A percentile compares a stretch with the other conserved stretches of the same genome.
Evolutionary conservation across 2,888 invertebrate genomes (phyloP).

Genomic region (Meiosimyza platycephala): DNA sequence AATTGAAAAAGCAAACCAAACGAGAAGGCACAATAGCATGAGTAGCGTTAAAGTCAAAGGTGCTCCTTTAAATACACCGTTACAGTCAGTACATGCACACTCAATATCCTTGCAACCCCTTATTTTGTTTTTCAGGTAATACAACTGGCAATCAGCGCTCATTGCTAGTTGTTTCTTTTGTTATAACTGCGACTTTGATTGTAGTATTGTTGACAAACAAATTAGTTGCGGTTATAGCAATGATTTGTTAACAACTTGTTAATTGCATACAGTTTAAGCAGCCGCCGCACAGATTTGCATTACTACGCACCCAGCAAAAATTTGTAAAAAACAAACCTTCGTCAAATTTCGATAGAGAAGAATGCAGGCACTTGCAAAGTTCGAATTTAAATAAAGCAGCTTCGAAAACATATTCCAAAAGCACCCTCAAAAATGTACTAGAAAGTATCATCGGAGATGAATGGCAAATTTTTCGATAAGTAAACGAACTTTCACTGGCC

Average conservation of each 20-base stretch:
- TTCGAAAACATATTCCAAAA: too few species aligned
- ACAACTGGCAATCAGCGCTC: conserved; percentile 7
- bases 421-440: too few species aligned
- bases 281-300: not conserved
- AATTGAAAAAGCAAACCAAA: conserved; percentile 6
- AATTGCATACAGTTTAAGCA: conserved; percentile 11
- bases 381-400: too few species aligned
- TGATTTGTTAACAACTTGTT: conserved; percentile 29
- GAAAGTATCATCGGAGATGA: too few species aligned
- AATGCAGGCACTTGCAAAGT: too few species aligned
- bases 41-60: conserved; percentile 11
- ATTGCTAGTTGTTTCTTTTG: not conserved
- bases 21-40: not conserved
- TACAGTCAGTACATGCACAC: not conserved
- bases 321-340: too few species aligned
- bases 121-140: not conserved
- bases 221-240: conserved; percentile 24
- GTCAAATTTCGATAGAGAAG: too few species aligned
- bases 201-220: conserved; percentile 7
- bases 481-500: not conserved
- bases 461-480: not conserved
- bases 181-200: not conserved
- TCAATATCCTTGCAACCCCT: conserved; percentile 1
- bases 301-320: too few species aligned
- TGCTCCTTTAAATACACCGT: not conserved